phyloP scores from a whole-genome alignment of 2,113 vertebrate species.

The Heloderma charlesbogerti region DNA sequence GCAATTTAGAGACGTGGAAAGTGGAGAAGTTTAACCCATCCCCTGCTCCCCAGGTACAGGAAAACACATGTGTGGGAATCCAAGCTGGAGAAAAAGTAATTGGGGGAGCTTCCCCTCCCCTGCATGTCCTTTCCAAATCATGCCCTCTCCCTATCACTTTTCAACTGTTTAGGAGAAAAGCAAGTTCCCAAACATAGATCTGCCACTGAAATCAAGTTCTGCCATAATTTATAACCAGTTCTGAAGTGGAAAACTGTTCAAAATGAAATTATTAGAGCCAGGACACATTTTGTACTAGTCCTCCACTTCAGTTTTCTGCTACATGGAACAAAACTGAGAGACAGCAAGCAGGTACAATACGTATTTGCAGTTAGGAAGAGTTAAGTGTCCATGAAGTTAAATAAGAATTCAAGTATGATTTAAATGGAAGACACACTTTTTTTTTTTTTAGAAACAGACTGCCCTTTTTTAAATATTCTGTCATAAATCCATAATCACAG shows the following conservation, averaged over 20 bases:
- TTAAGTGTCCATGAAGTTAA: not conserved
- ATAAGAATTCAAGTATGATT: not conserved
- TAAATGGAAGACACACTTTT: not conserved
- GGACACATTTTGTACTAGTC: not conserved
- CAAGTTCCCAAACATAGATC: not conserved
- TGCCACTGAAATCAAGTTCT: not conserved
- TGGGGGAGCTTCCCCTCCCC: not conserved
- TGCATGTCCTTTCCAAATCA: not conserved
- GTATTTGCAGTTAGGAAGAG: not conserved
- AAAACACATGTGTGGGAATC: not conserved
- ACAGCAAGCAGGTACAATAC: not conserved
- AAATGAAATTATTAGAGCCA: not conserved
- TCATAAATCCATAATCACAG: not conserved
- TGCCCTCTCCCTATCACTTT: not conserved
- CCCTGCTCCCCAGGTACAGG: not conserved
- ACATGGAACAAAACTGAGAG: not conserved
- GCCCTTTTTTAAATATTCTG: not conserved
- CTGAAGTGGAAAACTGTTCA: not conserved
- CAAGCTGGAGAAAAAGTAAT: not conserved
- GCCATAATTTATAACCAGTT: not conserved
- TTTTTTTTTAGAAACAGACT: not conserved
- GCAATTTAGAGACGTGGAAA: not conserved
- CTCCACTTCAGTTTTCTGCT: not conserved
- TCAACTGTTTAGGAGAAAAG: not conserved
- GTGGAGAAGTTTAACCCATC: not conserved